Base-by-base conservation (phyloP, 2,797 vertebrate species). In the Tangara arthus region DNA sequence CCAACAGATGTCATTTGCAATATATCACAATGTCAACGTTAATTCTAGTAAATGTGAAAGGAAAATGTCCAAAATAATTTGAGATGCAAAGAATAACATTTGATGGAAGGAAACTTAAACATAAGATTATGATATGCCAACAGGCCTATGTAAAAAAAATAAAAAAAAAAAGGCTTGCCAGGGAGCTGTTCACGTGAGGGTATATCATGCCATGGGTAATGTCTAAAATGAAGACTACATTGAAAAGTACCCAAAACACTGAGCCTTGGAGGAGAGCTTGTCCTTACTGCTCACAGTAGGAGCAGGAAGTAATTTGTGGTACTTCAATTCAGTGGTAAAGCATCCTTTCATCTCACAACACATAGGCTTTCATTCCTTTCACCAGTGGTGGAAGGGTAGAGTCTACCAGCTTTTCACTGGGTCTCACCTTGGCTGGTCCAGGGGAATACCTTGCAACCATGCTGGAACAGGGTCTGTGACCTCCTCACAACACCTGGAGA, bases 11-110 rank as follows among this genome's bases (percentile, higher is more conserved):
- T 91, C 63, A 88, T 89, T 93, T 91, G 79, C 76, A 94, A 81
- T 91, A 86, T 88, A 86, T 91, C 80, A 90, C 63, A 90, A 79
- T n/a, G 41, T 76, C 82, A 95, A 85, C 35, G n/a, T 71, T 94
- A 92, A 76, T 80, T 85, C 71, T 73, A 60, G 61, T 59, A 81
- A 89, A 85, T 34, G 50, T 85, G 55, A 76, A 87, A 57, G 53
- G 28, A 89, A 87, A 91, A 30, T 47, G 42, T 65, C 76, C 44
- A 24, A 92, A 93, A 83, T 90, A 88, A 91, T 88, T 90, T 90
- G 70, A 88, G 70, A 86, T 15, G 8, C 34, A 88, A 91, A 78
- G 53, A 85, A 78, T 49, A 75, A 19, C 21, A 69, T 81, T 75
- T 87, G 70, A 59, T 88, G 28, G 55, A 91, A 59, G 34, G 14